phyloP scores from a whole-genome alignment of 2,113 vertebrate genomes.

The Mohoua ochrocephala region DNA sequence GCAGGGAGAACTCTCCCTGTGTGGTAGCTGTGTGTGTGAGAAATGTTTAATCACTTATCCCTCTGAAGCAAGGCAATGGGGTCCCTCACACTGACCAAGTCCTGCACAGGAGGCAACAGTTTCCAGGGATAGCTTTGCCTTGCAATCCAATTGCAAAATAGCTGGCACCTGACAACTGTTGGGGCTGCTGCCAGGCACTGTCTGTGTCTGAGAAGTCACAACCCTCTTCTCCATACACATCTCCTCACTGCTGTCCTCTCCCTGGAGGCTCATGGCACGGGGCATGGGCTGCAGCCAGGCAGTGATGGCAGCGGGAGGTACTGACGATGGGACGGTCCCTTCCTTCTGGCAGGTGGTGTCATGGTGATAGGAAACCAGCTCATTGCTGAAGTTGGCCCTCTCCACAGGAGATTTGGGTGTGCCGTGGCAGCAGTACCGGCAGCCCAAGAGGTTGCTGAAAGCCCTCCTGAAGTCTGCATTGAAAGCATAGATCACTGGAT shows the following conservation, averaged over 20 bases:
- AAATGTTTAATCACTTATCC: neutral
- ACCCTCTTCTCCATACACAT: constrained; percentile 55
- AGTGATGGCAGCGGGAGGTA: neutral
- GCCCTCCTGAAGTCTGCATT: constrained; percentile 78
- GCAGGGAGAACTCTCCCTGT: neutral
- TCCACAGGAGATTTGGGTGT: constrained; percentile 58
- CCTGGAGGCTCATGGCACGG: neutral
- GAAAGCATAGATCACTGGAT: constrained; percentile 82
- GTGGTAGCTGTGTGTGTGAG: neutral
- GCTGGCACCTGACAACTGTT: constrained; percentile 37
- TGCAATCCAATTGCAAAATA: constrained; percentile 60
- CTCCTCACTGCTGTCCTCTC: neutral
- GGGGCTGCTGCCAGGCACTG: constrained; percentile 2
- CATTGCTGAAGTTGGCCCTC: constrained; percentile 75
- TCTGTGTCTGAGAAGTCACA: constrained; percentile 8
- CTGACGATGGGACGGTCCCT: neutral
- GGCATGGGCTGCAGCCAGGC: neutral
- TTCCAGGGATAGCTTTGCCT: constrained; percentile 70
- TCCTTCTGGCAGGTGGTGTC: constrained; percentile 77
- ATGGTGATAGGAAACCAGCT: constrained; percentile 76
- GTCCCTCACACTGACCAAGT: constrained; percentile 30
- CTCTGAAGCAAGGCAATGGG: neutral
- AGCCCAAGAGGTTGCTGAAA: constrained; percentile 77
- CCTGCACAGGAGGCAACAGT: constrained; percentile 45
- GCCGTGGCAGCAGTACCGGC: constrained; percentile 61